Percentiles rank a stretch among this genome's conserved stretches.
Evolutionary conservation across 2,797 vertebrate species (phyloP).

Genomic region (Sebastes miniatus): DNA sequence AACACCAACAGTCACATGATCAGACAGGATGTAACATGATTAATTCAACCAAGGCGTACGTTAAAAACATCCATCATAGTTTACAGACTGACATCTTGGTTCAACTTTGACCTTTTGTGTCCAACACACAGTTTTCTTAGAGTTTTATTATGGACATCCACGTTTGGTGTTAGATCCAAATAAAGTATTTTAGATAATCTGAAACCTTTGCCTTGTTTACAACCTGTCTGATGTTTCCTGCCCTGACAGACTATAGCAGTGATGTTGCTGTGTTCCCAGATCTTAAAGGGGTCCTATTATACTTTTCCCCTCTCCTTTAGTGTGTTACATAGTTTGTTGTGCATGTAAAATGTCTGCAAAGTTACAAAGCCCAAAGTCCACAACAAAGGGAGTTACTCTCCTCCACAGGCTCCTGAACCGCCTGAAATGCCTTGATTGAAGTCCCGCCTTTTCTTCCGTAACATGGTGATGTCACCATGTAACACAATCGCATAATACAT

Average conservation of each 20-base stretch:
- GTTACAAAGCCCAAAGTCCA: too few relatives aligned
- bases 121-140: not conserved
- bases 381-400: too few relatives aligned
- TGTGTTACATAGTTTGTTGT: too few relatives aligned
- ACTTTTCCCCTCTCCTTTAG: too few relatives aligned
- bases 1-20: not conserved
- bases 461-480: too few relatives aligned
- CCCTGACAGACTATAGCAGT: not conserved
- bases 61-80: not conserved
- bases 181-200: not conserved
- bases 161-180: not conserved
- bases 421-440: too few relatives aligned
- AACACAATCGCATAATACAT: too few relatives aligned
- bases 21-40: not conserved
- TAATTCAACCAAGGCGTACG: not conserved
- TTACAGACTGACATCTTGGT: not conserved
- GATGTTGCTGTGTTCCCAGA: not conserved
- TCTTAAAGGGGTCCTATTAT: not conserved
- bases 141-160: not conserved
- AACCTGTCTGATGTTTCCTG: not conserved
- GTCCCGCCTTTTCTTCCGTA: too few relatives aligned
- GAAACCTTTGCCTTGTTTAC: not conserved
- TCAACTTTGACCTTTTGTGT: not conserved
- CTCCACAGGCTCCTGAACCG: too few relatives aligned
- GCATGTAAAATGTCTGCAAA: too few relatives aligned